These are phyloP conservation scores for Tetramorium bicarinatum DNA, from an alignment of 2,888 invertebrate genomes.

Conservation along the genomic window DNA sequence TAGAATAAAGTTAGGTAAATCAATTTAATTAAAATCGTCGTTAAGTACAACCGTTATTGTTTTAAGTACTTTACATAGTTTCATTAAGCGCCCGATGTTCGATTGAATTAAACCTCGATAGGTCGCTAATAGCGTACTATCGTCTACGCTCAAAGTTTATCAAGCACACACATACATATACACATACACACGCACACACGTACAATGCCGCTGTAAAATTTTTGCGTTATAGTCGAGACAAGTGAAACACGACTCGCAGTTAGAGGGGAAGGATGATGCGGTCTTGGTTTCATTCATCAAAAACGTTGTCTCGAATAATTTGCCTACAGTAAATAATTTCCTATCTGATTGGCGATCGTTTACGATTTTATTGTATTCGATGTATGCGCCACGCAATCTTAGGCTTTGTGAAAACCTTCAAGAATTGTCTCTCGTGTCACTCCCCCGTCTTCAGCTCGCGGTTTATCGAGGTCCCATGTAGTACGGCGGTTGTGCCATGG, in stretches of 20 bases:
- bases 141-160: not conserved
- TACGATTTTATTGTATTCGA: not conserved
- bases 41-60: conserved; percentile 22
- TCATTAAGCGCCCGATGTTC: not conserved
- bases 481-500: conserved; percentile 83
- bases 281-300: not conserved
- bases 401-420: not conserved
- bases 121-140: not conserved
- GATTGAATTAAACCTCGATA: not conserved
- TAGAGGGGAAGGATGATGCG: not conserved
- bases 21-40: conserved; percentile 1
- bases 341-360: not conserved
- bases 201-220: not conserved
- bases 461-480: conserved; percentile 83
- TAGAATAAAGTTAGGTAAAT: not conserved
- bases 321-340: not conserved
- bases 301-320: not conserved
- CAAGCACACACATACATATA: not conserved
- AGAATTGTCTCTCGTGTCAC: not conserved
- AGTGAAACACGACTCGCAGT: not conserved
- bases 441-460: not conserved
- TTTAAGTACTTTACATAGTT: conserved; percentile 35
- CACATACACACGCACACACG: not conserved
- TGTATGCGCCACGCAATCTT: not conserved
- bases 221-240: not conserved